Base-by-base conservation (phyloP, 2,888 invertebrate genomes). In the Ophion obscuratus region DNA sequence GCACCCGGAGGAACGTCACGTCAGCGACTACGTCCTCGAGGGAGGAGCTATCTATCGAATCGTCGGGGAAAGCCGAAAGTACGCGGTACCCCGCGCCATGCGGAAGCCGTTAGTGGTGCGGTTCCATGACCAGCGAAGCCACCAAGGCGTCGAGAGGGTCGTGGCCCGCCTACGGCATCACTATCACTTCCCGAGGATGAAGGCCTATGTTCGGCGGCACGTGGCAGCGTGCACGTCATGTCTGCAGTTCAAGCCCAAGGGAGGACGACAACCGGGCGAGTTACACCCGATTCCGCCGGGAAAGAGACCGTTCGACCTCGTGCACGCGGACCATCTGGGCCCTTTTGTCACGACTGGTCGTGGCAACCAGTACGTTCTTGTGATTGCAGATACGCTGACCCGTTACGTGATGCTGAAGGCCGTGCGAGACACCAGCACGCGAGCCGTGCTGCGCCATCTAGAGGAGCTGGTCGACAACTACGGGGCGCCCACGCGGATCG, bases 401-500 rank as follows among this genome's bases (percentile, higher is more conserved):
- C 67, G 66, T 17, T 74, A 47, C 14, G 36, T 20, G 11, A 14
- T 20, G 0, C 59, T 68, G 5, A 57, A 59, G 14, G 67, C 68
- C 1, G 67, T 66, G 1, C 44, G 11, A 57, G 20, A 81, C 14
- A 81, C 81, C 5, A 53, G n/a, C 6, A 40, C 81, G 6, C 5
- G 6, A 2, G 64, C 57, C 7, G 74, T 61, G 1, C 1, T 88
- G 2, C 31, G 68, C 6, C 47, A n/a, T 0, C 53, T 88, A 10
- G 66, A 84, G 44, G 76, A 87, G 10, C 84, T 88, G 44, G 83
- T 88, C 2, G 36, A 70, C 4, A 27, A 9, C 10, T 88, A 68
- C 59, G 89, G 88, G 3, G 67, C 83, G 24, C 88, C 89, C 0
- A 59, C 31, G 11, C 47, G 71, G 44, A 77, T 89, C 10, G 75